Evolutionary conservation across 2,888 invertebrate genomes (phyloP).

Genomic region (Petrophora chlorosata): DNA sequence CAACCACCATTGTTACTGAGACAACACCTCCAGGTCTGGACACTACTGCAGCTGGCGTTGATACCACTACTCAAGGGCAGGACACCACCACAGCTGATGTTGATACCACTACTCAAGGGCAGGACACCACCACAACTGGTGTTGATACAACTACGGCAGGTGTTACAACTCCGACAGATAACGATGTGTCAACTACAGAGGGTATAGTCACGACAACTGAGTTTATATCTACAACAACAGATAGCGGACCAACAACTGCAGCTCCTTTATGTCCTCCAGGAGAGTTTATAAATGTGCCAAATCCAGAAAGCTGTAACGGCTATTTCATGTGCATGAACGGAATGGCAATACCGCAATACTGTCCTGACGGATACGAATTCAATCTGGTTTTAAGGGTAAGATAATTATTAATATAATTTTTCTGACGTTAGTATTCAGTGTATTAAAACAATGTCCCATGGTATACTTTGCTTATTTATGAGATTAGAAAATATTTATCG

Average conservation of each 20-base stretch:
- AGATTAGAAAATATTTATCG: too few species aligned
- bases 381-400: constrained; percentile 12
- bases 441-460: too few species aligned
- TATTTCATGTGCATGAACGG: constrained; percentile 14
- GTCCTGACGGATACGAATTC: constrained; percentile 7
- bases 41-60: not conserved
- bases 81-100: not conserved
- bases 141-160: not conserved
- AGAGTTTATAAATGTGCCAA: constrained; percentile 10
- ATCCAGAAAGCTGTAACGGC: constrained; percentile 14
- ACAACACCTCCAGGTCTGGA: not conserved
- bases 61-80: not conserved
- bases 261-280: constrained; percentile 6
- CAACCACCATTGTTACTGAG: not conserved
- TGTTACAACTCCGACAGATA: not conserved
- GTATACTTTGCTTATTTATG: too few species aligned
- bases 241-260: not conserved
- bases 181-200: not conserved
- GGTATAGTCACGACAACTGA: not conserved
- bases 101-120: too few species aligned
- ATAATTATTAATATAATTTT: not conserved
- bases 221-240: not conserved
- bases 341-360: constrained; percentile 1
- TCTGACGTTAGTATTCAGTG: too few species aligned
- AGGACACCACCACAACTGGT: too few species aligned